Conservation (phyloP, 2,888 invertebrate species). For the Scaptomyza cyrtandrae region DNA sequence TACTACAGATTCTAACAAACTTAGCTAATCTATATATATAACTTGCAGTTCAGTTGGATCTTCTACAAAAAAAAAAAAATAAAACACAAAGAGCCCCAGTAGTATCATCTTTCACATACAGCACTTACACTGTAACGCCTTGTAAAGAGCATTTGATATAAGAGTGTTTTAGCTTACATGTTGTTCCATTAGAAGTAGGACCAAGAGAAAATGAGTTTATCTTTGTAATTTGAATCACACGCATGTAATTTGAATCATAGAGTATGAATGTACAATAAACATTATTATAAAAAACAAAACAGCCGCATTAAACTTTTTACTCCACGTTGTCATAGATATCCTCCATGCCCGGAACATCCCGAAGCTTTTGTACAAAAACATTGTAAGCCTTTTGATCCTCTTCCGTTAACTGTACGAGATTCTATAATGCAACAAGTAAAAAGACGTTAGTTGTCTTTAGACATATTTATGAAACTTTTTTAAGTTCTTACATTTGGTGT, state of each 20-base stretch:
- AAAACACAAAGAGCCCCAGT: constrained; percentile 4
- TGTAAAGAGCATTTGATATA: constrained; percentile 55
- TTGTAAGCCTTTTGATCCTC: constrained; percentile 85
- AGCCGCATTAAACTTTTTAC: constrained; percentile 8
- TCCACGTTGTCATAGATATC: constrained; percentile 86
- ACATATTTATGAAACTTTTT: neutral
- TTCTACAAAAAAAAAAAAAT: neutral
- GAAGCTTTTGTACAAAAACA: constrained; percentile 86
- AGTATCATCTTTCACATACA: constrained; percentile 8
- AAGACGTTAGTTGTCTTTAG: too few relatives aligned
- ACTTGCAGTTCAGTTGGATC: constrained; percentile 15
- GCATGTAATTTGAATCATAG: constrained; percentile 43
- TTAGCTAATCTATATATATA: neutral
- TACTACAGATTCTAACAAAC: neutral
- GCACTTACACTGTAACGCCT: constrained; percentile 27
- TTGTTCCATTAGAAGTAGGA: constrained; percentile 53
- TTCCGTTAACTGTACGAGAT: constrained; percentile 84
- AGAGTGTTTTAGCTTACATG: constrained; percentile 37
- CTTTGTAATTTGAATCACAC: constrained; percentile 15
- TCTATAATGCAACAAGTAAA: constrained; percentile 77
- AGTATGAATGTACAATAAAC: constrained; percentile 52
- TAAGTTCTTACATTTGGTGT: constrained; percentile 70
- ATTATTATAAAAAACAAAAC: constrained; percentile 8
- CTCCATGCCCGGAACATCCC: constrained; percentile 86
- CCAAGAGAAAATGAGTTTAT: constrained; percentile 35